A percentile compares a stretch with the other conserved stretches of the same genome.
These are phyloP conservation scores for Empidonax alnorum DNA, from an alignment of 2,113 vertebrate genomes.

Conservation along the genomic window DNA sequence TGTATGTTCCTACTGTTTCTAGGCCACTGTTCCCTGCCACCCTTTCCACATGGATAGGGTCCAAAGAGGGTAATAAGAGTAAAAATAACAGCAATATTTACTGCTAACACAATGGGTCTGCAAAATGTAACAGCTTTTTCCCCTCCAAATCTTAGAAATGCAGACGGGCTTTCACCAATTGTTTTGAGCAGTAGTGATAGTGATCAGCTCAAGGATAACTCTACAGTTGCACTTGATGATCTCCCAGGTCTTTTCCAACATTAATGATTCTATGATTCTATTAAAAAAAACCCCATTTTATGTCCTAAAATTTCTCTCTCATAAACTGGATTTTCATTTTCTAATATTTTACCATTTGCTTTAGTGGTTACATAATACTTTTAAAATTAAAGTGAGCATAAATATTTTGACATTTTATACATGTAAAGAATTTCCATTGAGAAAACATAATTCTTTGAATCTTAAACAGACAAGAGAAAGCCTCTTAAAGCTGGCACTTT, in stretches of 20 bases:
- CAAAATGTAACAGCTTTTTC: background rate
- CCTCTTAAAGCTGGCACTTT: slow-evolving; percentile 41
- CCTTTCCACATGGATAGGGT: background rate
- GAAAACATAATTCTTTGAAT: slow-evolving; percentile 36
- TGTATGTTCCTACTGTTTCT: background rate
- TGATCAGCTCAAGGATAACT: background rate
- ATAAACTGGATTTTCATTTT: background rate
- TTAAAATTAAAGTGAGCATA: slow-evolving; percentile 33
- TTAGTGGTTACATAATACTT: background rate
- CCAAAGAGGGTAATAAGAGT: background rate
- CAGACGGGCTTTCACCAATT: background rate
- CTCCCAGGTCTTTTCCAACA: background rate
- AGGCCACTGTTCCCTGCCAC: background rate
- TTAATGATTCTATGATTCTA: background rate
- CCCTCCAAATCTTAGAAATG: background rate
- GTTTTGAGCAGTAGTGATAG: background rate
- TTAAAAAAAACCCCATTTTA: background rate
- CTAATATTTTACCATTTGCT: background rate
- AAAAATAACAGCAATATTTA: background rate
- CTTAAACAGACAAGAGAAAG: slow-evolving; percentile 30
- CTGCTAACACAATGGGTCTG: background rate
- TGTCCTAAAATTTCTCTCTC: background rate
- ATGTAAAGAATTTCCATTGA: slow-evolving; percentile 15
- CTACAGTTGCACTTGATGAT: accelerated
- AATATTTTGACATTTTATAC: slow-evolving; percentile 60